A percentile compares a stretch with the other conserved stretches of the same genome.
Evolutionary conservation across 2,888 invertebrate genomes (phyloP).

Genomic region (Clepsis dumicolana): DNA sequence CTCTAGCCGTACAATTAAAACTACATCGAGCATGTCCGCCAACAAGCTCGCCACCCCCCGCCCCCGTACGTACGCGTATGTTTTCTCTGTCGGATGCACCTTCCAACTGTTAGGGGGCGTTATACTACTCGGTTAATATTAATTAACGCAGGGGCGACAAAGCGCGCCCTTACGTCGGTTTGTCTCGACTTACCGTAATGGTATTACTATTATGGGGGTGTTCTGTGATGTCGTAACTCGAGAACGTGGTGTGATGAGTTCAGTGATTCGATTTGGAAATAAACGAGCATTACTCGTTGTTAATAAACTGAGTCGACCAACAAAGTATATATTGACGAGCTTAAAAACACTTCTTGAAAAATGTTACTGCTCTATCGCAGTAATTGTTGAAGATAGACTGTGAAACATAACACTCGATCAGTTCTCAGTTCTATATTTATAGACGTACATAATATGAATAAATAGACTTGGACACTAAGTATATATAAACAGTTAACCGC

Average conservation of each 20-base stretch:
- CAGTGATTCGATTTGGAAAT: too few relatives aligned
- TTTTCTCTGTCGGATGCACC: slow-evolving; percentile 78
- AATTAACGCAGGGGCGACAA: slow-evolving; percentile 64
- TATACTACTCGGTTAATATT: slow-evolving; percentile 69
- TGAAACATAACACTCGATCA: too few relatives aligned
- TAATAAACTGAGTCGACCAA: too few relatives aligned
- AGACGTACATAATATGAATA: too few relatives aligned
- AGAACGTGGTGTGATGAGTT: not conserved
- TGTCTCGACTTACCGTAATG: slow-evolving; percentile 35
- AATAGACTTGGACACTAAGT: too few relatives aligned
- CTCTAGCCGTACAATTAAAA: too few relatives aligned
- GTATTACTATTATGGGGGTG: slow-evolving; percentile 27
- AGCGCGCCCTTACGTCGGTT: slow-evolving; percentile 30
- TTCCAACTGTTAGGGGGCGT: slow-evolving; percentile 71
- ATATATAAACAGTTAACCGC: too few relatives aligned
- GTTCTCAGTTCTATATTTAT: too few relatives aligned
- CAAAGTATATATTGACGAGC: too few relatives aligned
- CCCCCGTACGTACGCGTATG: slow-evolving; percentile 68
- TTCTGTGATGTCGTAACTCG: not conserved
- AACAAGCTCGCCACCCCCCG: slow-evolving; percentile 38
- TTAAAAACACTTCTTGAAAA: too few relatives aligned
- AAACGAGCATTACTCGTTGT: not conserved
- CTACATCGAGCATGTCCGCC: slow-evolving; percentile 8
- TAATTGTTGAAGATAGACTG: too few relatives aligned
- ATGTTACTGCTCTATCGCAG: too few relatives aligned